phyloP scores from a whole-genome alignment of 1,140 invertebrate species.

The Neodiprion lecontei region DNA sequence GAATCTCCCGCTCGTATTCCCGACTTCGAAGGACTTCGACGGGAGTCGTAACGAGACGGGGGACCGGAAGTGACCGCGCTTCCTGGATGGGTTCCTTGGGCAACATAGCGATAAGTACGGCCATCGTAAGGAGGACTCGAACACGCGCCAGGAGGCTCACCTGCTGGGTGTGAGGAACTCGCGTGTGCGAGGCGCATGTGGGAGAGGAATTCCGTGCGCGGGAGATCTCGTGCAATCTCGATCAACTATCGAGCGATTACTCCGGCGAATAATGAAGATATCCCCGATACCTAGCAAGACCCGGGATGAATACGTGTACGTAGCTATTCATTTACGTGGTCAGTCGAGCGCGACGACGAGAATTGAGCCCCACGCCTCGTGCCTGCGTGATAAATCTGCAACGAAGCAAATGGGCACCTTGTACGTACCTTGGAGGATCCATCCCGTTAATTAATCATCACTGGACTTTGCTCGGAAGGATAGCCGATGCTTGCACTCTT shows the following conservation, averaged over 20 bases:
- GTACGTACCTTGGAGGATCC: neutral
- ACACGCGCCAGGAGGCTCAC: no score
- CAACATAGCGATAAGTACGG: neutral
- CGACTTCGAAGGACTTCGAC: conserved; percentile 26
- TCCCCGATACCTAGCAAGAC: neutral
- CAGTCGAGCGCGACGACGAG: no score
- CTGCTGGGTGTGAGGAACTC: no score
- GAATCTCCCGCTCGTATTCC: neutral
- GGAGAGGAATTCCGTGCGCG: no score
- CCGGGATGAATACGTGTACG: neutral
- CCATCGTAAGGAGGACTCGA: no score
- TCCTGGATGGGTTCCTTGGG: neutral
- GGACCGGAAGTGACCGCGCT: conserved; percentile 9
- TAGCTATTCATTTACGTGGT: neutral
- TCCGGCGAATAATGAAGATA: neutral
- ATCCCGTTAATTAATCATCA: neutral
- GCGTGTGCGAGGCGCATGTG: no score
- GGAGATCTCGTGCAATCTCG: neutral
- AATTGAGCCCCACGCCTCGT: no score
- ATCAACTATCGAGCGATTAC: neutral
- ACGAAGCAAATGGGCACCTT: conserved; percentile 5
- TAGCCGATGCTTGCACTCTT: neutral
- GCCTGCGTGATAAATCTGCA: neutral
- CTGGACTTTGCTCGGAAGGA: neutral
- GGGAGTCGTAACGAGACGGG: conserved; percentile 28